Evolutionary conservation across 2,113 vertebrate species (phyloP).

Genomic region (Brachypteracias leptosomus): DNA sequence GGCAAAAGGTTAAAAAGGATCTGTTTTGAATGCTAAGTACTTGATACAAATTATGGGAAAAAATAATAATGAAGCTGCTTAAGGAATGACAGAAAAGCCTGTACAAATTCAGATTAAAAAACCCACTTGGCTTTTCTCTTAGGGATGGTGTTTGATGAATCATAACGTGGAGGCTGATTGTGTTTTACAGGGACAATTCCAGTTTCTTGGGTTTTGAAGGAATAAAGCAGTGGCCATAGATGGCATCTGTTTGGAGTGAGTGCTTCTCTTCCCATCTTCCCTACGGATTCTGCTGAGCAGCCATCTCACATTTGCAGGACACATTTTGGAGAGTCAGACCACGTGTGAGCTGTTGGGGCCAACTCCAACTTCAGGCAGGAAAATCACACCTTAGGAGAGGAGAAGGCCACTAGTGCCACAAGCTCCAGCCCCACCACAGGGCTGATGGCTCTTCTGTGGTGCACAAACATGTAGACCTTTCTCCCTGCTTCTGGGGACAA

Average conservation of each 20-base stretch:
- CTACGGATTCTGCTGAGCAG: not conserved
- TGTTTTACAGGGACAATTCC: not conserved
- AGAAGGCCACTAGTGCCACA: not conserved
- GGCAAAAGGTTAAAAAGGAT: slow-evolving; percentile 86
- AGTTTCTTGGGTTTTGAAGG: not conserved
- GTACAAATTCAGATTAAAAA: slow-evolving; percentile 34
- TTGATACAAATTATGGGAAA: slow-evolving; percentile 59
- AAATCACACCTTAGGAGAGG: not conserved
- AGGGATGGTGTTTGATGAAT: not conserved
- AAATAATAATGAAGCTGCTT: slow-evolving; percentile 38
- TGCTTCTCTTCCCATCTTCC: accelerated
- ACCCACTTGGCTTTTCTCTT: slow-evolving; percentile 11
- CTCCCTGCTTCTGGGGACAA: not conserved
- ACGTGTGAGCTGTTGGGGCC: not conserved
- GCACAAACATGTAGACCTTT: not conserved
- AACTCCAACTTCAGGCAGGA: not conserved
- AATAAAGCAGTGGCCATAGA: not conserved
- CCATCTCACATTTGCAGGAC: not conserved
- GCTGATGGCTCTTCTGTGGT: not conserved
- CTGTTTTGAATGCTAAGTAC: slow-evolving; percentile 82
- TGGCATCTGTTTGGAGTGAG: not conserved
- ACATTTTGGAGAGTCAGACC: not conserved
- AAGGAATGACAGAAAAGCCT: slow-evolving; percentile 10
- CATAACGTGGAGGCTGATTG: not conserved
- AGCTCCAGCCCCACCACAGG: not conserved